These are phyloP conservation scores for Aspidapion aeneum DNA, from an alignment of 2,888 invertebrate species.

Conservation along the genomic window DNA sequence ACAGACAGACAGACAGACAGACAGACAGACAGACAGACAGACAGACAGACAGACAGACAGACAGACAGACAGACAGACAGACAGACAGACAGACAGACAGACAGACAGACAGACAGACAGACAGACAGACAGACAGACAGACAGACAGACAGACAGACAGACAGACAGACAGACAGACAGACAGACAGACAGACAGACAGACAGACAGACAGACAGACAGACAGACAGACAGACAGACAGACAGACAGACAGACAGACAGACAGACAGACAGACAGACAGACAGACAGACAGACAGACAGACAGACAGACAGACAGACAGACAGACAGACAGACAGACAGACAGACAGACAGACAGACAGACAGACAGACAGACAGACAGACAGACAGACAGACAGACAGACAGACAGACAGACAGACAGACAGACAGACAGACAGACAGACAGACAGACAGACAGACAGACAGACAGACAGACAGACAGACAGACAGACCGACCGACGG, in stretches of 20 bases:
- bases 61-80: slow-evolving; percentile 6
- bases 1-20: background rate
- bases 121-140: slow-evolving; percentile 12
- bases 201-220: slow-evolving; percentile 9
- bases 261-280: slow-evolving; percentile 10
- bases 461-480: slow-evolving; percentile 12
- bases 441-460: slow-evolving; percentile 13
- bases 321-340: slow-evolving; percentile 9
- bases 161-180: slow-evolving; percentile 12
- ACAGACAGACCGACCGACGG: no score
- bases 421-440: slow-evolving; percentile 12
- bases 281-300: slow-evolving; percentile 9
- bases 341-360: slow-evolving; percentile 11
- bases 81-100: slow-evolving; percentile 6
- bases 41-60: slow-evolving; percentile 6
- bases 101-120: slow-evolving; percentile 11
- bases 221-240: slow-evolving; percentile 10
- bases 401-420: slow-evolving; percentile 12
- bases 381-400: slow-evolving; percentile 9
- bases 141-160: slow-evolving; percentile 12
- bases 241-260: slow-evolving; percentile 9
- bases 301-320: slow-evolving; percentile 9
- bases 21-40: background rate
- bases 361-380: slow-evolving; percentile 9
- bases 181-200: slow-evolving; percentile 12